Evolutionary conservation across 2,888 invertebrate species (phyloP).

Genomic region (Aleiodes testaceus): DNA sequence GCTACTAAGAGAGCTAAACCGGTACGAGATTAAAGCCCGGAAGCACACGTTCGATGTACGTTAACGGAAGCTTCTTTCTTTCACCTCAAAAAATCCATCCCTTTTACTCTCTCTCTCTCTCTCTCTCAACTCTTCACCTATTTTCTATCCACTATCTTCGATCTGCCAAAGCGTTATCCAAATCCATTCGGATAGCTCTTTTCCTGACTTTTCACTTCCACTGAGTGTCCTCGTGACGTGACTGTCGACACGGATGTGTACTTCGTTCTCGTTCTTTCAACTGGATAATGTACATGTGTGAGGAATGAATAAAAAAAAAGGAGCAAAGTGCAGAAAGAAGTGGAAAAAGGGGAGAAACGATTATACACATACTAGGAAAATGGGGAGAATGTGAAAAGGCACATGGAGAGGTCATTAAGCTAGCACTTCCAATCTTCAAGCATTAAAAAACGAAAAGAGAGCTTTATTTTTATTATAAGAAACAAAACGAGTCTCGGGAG

Average conservation of each 20-base stretch:
- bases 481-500: conserved; percentile 35
- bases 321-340: neutral
- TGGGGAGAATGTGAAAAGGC: conserved; percentile 20
- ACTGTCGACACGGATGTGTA: neutral
- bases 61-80: conserved; percentile 34
- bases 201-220: conserved; percentile 5
- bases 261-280: conserved; percentile 3
- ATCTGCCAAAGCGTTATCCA: neutral
- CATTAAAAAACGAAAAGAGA: conserved; percentile 31
- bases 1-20: conserved; percentile 27
- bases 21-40: conserved; percentile 42
- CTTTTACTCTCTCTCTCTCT: neutral
- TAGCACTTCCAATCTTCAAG: conserved; percentile 37
- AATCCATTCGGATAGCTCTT: conserved; percentile 27
- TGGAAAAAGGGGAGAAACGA: neutral
- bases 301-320: neutral
- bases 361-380: conserved; percentile 9
- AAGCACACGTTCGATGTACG: conserved; percentile 39
- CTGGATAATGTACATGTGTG: conserved; percentile 18
- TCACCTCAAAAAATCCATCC: conserved; percentile 11
- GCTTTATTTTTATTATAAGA: conserved; percentile 15
- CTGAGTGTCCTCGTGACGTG: conserved; percentile 3
- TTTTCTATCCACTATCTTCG: conserved; percentile 5
- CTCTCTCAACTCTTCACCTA: conserved; percentile 8
- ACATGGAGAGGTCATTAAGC: conserved; percentile 40